Conservation (phyloP, 2,888 invertebrate species). For the Elmis aenea region DNA sequence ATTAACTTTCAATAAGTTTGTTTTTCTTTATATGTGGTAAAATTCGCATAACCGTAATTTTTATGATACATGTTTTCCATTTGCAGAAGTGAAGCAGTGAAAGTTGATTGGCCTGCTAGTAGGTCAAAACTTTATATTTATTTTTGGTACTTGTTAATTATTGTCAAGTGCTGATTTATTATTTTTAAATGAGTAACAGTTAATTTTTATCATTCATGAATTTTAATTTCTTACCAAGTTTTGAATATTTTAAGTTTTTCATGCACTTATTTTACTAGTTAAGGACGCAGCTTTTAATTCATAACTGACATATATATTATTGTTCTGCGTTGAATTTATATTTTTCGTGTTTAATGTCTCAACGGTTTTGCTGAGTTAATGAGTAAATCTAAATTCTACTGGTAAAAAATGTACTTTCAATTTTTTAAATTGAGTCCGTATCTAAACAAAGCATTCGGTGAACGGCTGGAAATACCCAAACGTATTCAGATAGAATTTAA, state of each 20-base stretch:
- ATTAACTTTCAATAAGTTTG: no score
- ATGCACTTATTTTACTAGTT: no score
- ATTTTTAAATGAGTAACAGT: not conserved
- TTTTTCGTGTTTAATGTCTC: no score
- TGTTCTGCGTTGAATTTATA: no score
- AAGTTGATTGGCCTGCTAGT: slow-evolving; percentile 32
- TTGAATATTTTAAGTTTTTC: no score
- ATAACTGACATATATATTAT: no score
- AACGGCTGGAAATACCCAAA: slow-evolving; percentile 15
- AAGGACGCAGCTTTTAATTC: no score
- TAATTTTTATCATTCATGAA: no score
- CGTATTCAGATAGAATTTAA: slow-evolving; percentile 12
- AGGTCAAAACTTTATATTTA: slow-evolving; percentile 28
- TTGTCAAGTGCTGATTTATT: slow-evolving; percentile 3
- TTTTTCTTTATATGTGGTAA: no score
- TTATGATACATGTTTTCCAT: slow-evolving; percentile 28
- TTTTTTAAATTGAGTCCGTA: not conserved
- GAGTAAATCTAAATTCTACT: no score
- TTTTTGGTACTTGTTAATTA: slow-evolving; percentile 29
- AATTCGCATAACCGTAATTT: slow-evolving; percentile 6
- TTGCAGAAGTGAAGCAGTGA: slow-evolving; percentile 31
- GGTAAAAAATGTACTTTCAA: not conserved
- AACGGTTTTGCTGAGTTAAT: no score
- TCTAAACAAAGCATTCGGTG: slow-evolving; percentile 2
- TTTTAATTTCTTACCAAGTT: no score